Evolutionary conservation across 2,113 vertebrate species (phyloP), one percentile per base, ranked within the genome.

Genomic region (Pelecanoides urinatrix): DNA sequence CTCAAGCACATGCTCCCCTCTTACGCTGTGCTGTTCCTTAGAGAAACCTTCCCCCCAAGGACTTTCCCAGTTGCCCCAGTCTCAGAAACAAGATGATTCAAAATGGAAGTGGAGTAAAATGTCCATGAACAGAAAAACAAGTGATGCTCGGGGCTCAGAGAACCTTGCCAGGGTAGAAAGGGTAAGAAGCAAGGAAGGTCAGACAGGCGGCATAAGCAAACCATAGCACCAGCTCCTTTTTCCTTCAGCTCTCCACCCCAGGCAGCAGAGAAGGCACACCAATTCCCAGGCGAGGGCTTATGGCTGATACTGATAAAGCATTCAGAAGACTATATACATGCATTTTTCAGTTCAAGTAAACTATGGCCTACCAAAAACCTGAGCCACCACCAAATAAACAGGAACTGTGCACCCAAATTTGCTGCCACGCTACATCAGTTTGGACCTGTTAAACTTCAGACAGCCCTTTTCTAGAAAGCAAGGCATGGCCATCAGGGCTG

Each of bases 101-200:
- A 90, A 79, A 79, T 44, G 19, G 49, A 55, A 80, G 38, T 3
- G 8, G 38, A 85, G 3, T 16, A 30, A 89, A 66, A 50, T 1
- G 10, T 34, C 61, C 58, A 68, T 1, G 18, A 82, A 30, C 25
- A 87, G 52, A 53, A 66, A 81, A 89, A 50, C 6, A 32, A 84
- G 42, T 0, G 32, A 63, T 66, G 52, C 70, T 65, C 7, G 17
- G 45, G 66, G 79, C 61, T 92, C 86, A 75, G 72, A 68, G 36
- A 49, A 23, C 61, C 44, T 42, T 42, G 56, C n/a, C 58, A 75
- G 45, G 13, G 32, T 81, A 75, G 49, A 81, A 71, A 61, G 44
- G 52, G 19, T 16, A 68, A 92, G 80, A 91, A 75, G 84, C 90
- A 94, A 94, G 80, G 86, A 89, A 91, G 66, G 84, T 92, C 94